phyloP scores from a whole-genome alignment of 2,888 invertebrate species.

The Ectemnius cavifrons region DNA sequence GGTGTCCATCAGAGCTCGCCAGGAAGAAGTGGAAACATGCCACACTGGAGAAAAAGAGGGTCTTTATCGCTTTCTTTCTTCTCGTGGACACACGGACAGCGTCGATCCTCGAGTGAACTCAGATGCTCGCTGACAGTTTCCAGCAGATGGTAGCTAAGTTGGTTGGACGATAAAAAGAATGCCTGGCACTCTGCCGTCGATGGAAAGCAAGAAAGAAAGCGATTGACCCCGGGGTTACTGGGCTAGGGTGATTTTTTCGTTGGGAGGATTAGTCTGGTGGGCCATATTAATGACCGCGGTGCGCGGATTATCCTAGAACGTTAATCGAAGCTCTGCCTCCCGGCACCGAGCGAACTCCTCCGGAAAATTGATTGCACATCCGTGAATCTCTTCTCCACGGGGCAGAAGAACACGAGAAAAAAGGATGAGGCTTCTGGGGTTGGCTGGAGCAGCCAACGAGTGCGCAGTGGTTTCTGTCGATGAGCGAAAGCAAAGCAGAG shows the following conservation, averaged over 20 bases:
- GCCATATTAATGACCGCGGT: constrained; percentile 71
- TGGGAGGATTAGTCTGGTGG: constrained; percentile 65
- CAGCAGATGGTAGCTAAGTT: constrained; percentile 4
- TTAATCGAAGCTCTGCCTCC: constrained; percentile 46
- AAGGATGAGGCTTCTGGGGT: not conserved
- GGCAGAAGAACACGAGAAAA: not conserved
- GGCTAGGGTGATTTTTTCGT: constrained; percentile 64
- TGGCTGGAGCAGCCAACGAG: not conserved
- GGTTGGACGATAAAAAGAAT: constrained; percentile 15
- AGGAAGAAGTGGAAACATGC: constrained; percentile 22
- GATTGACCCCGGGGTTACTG: constrained; percentile 55
- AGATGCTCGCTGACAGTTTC: constrained; percentile 23
- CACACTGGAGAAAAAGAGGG: constrained; percentile 39
- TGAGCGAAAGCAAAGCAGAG: constrained; percentile 11
- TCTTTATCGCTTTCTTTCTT: constrained; percentile 46
- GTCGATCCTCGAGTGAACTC: constrained; percentile 40
- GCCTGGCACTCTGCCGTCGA: constrained; percentile 11
- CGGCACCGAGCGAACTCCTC: constrained; percentile 43
- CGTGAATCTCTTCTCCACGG: constrained; percentile 29
- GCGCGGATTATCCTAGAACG: constrained; percentile 67
- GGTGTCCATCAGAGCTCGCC: constrained; percentile 31
- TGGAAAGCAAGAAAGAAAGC: constrained; percentile 33
- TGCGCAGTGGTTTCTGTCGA: not conserved
- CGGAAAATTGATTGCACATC: constrained; percentile 60
- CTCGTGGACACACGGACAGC: constrained; percentile 17